Percentiles rank a stretch among this genome's conserved stretches.
Evolutionary conservation across 2,113 vertebrate species (phyloP).

Genomic region (Microtus ochrogaster): DNA sequence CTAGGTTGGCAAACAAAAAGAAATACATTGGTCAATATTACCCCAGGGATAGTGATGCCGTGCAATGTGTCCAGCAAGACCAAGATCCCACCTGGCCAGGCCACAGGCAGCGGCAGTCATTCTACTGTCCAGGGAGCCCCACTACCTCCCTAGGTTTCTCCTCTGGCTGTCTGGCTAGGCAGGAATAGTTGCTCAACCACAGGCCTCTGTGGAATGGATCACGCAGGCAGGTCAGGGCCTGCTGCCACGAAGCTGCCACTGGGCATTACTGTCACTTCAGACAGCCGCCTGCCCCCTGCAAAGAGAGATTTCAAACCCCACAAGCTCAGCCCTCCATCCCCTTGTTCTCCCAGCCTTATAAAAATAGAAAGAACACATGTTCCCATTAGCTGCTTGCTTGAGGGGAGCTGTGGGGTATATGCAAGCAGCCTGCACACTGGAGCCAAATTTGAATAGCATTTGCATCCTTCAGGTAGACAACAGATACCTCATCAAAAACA

Average conservation of each 20-base stretch:
- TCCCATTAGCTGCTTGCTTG: slow-evolving; percentile 88
- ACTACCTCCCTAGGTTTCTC: neutral
- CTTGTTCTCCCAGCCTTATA: slow-evolving; percentile 69
- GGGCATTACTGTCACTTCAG: slow-evolving; percentile 65
- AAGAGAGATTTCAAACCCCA: slow-evolving; percentile 54
- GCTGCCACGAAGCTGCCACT: neutral
- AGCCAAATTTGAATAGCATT: slow-evolving; percentile 87
- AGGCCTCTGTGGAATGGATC: neutral
- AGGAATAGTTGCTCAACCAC: neutral
- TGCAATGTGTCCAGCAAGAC: neutral
- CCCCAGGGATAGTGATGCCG: neutral
- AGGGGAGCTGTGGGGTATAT: slow-evolving; percentile 87
- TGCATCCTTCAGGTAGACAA: slow-evolving; percentile 88
- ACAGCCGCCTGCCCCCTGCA: slow-evolving; percentile 54
- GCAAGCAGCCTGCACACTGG: slow-evolving; percentile 80
- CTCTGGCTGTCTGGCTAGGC: neutral
- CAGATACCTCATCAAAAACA: slow-evolving; percentile 52
- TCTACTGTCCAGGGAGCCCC: neutral
- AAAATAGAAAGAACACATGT: slow-evolving; percentile 89
- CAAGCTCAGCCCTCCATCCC: slow-evolving; percentile 67
- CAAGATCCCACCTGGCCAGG: neutral
- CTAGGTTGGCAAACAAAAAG: neutral
- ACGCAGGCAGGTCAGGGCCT: neutral
- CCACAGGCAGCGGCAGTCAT: neutral
- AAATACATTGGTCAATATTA: neutral